phyloP scores from a whole-genome alignment of 2,797 vertebrate genomes.

The Knipowitschia caucasica region DNA sequence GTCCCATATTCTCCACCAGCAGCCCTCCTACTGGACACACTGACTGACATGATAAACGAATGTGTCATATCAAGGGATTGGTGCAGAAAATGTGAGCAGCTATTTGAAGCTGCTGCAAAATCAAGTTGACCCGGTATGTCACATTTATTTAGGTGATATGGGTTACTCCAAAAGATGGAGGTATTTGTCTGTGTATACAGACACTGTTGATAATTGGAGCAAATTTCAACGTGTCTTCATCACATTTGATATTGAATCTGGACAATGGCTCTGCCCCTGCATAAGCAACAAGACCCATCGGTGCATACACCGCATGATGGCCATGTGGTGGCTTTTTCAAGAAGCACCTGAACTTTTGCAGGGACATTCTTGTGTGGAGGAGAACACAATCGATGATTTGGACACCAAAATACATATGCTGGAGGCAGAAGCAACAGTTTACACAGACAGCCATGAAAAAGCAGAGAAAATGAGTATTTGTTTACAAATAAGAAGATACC shows the following conservation, averaged over 20 bases:
- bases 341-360: background rate
- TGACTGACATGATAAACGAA: background rate
- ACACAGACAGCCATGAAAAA: no score
- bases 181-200: background rate
- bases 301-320: background rate
- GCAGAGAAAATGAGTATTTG: no score
- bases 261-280: background rate
- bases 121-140: background rate
- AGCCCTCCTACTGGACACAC: background rate
- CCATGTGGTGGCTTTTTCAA: slow-evolving; percentile 4
- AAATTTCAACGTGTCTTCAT: background rate
- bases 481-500: slow-evolving; percentile 9
- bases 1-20: background rate
- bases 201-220: background rate
- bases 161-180: slow-evolving; percentile 1
- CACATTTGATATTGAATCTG: background rate
- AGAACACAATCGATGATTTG: background rate
- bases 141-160: background rate
- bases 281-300: background rate
- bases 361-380: background rate
- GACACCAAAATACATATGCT: background rate
- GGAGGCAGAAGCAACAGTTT: background rate
- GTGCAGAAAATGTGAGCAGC: background rate
- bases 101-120: background rate
- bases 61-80: background rate